phyloP scores from a whole-genome alignment of 2,888 invertebrate genomes.

The Pristionchus entomophagus region DNA sequence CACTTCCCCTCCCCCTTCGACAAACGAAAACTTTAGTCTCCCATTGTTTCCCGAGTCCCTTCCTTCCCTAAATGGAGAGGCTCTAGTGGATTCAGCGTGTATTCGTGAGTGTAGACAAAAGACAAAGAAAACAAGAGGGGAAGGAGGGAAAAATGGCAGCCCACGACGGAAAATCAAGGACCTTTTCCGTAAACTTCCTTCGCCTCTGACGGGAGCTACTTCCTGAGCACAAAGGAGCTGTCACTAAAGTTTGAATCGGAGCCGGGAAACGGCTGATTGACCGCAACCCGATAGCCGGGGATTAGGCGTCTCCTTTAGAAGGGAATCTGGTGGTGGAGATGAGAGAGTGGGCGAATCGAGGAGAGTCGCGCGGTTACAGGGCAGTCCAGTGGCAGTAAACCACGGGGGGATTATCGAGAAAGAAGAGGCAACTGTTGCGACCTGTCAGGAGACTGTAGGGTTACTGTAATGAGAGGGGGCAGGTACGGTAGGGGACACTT shows the following conservation, averaged over 20 bases:
- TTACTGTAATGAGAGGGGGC: too few species aligned
- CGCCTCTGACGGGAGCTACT: too few species aligned
- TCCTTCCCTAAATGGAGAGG: conserved; percentile 30
- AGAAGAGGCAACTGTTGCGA: conserved; percentile 27
- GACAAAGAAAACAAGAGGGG: background rate
- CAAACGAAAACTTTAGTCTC: background rate
- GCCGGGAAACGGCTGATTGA: background rate
- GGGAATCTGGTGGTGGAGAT: background rate
- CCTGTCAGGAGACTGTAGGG: background rate
- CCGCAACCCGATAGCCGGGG: background rate
- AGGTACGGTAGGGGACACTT: background rate
- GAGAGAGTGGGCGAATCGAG: background rate
- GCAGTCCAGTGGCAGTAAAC: background rate
- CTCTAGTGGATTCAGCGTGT: conserved; percentile 33
- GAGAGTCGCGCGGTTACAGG: background rate
- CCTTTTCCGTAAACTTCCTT: background rate
- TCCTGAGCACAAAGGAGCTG: too few species aligned
- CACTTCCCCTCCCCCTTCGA: background rate
- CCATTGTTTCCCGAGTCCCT: conserved; percentile 20
- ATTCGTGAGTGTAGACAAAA: conserved; percentile 18
- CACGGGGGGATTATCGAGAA: background rate
- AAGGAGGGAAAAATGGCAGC: background rate
- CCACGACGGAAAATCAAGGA: background rate
- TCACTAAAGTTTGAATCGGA: background rate
- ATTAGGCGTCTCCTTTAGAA: background rate